Evolutionary conservation across 2,797 vertebrate genomes (phyloP).

Genomic region (Chanos chanos): DNA sequence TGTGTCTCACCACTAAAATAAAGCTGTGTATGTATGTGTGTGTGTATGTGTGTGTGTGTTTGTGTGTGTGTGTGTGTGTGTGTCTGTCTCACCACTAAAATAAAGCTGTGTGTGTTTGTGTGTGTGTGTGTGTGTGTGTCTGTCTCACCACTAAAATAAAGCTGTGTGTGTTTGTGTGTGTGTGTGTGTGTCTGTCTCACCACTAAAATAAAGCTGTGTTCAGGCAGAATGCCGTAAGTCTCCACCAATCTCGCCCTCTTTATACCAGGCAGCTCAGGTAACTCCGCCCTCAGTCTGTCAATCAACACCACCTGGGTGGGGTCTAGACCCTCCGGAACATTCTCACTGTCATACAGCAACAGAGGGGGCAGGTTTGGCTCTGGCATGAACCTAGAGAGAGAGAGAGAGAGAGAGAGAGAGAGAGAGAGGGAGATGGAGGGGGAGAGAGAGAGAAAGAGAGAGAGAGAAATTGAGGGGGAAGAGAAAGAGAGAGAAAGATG

Average conservation of each 20-base stretch:
- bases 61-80: no score
- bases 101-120: no score
- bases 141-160: no score
- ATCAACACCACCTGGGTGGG: conserved; percentile 80
- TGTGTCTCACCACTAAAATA: no score
- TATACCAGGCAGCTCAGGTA: conserved; percentile 87
- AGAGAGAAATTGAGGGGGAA: no score
- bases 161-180: neutral
- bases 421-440: neutral
- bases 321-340: conserved; percentile 68
- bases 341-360: conserved; percentile 77
- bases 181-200: conserved; percentile 66
- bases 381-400: conserved; percentile 86
- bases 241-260: conserved; percentile 81
- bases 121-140: no score
- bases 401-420: neutral
- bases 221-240: conserved; percentile 80
- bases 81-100: no score
- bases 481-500: neutral
- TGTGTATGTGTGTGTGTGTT: no score
- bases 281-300: conserved; percentile 72
- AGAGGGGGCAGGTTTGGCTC: conserved; percentile 96
- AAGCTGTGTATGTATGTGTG: no score
- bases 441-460: neutral
- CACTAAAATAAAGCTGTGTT: conserved; percentile 88